Evolutionary conservation across 2,113 vertebrate genomes (phyloP), one percentile per base, ranked within the genome.

Genomic region (Thymallus thymallus): DNA sequence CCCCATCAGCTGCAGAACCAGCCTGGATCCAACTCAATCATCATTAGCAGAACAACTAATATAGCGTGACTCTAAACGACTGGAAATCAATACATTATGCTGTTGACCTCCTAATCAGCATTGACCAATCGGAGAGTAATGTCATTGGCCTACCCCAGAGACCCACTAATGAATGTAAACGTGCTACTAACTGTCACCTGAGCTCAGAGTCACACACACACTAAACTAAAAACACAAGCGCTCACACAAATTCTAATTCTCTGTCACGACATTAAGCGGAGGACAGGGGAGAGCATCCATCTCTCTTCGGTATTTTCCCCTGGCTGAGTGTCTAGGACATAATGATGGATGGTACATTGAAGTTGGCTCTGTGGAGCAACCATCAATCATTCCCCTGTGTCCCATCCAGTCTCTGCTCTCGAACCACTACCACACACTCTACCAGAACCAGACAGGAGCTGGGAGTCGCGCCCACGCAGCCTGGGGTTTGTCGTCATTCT

Each of bases 281-380:
- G 12, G 23, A 29, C 62, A 30, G 24, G 26, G 23, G 80, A 73
- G 78, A 72, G 71, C n/a, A 85, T 90, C 81, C 61, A 78, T 90
- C 86, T 86, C 86, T 84, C 85, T 85, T 84, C 76, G 77, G 79
- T 58, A 69, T 71, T 79, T 81, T 82, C 74, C 78, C 68, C 76
- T 76, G 74, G 76, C 16, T 22, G 0, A 22, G 13, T 23, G 20
- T 22, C 80, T 69, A 56, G 2, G 82, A 87, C 86, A 74, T 55
- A 51, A 51, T 87, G 90, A 87, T 78, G 12, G 86, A 88, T 89
- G 12, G 55, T 51, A 26, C 74, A 58, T 86, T 88, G 87, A 90
- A 90, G 87, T 87, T 90, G 90, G 79, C 68, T 82, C 13, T 14
- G 78, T 1, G 23, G 51, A 71, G 72, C 51, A 14, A 63, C 78